Conservation (phyloP, 2,113 vertebrate genomes). For the Petroica traversi region DNA sequence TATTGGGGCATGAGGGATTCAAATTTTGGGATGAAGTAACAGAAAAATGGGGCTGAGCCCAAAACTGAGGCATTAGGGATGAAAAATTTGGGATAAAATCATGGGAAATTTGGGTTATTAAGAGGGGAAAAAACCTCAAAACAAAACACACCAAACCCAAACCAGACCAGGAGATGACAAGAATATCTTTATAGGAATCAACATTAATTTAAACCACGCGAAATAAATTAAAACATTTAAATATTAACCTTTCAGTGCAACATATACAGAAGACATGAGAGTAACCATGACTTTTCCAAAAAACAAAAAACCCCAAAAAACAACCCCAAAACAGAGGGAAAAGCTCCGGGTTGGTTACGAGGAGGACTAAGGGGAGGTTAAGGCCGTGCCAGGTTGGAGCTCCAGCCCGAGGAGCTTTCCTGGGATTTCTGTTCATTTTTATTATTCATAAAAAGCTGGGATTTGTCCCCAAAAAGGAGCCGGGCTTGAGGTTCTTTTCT, state of each 20-base stretch:
- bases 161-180: conserved; percentile 60
- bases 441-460: neutral
- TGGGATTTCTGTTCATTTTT: neutral
- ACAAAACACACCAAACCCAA: neutral
- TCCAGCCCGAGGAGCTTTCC: neutral
- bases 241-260: conserved; percentile 85
- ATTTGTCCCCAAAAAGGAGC: neutral
- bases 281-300: conserved; percentile 59
- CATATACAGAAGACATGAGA: conserved; percentile 79
- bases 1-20: fast-evolving
- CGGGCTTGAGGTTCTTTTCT: fast-evolving
- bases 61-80: too few species aligned
- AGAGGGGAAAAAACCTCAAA: neutral
- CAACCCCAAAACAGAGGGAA: conserved; percentile 2
- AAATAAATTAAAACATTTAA: conserved; percentile 88
- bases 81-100: too few species aligned
- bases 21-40: neutral
- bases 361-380: neutral
- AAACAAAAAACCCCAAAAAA: neutral
- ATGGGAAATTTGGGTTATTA: too few species aligned
- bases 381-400: neutral
- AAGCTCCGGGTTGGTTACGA: neutral
- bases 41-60: neutral
- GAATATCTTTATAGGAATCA: conserved; percentile 71
- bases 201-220: conserved; percentile 81